Evolutionary conservation across 2,888 invertebrate species (phyloP), one percentile per base, ranked within the genome.

Genomic region (Laothoe populi): DNA sequence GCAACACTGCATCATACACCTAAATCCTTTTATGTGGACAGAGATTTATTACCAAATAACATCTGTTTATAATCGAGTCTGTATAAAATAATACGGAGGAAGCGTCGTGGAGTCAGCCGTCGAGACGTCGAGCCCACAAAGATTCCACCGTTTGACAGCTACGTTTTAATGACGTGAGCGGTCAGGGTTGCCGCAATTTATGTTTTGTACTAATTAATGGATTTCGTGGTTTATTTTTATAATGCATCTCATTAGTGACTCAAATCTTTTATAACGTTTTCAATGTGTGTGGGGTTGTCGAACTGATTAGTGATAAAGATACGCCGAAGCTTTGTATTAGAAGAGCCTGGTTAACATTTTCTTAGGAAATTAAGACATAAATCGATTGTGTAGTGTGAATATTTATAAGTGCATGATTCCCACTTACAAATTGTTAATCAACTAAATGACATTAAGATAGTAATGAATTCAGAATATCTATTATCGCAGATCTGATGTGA

Each of bases 21-120:
- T 67, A 71, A 69, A 70, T 70, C 70, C 72, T 74, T 67, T 70
- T 67, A 76, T 65, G 64, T 69, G 71, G 83, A 86, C 83, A 79
- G 82, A 83, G 90, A 91, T 91, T 90, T 90, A 90, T 87, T 70
- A 72, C 77, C 68, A 73, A 75, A 79, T 76, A 83, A 82, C 92
- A 92, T 89, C 83, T 92, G 92, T 82, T 90, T 87, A 86, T 87
- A 90, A 90, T 90, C 88, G 81, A 69, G 75, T 77, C 72, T 84
- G 85, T 87, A 85, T 87, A 70, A 66, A 64, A 71, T 71, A 64
- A 71, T 83, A 79, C 83, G 71, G 77, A 83, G 85, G 87, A 87
- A 86, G 81, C 75, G 75, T 59, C 70, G 71, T 70, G 66, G 44
- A 44, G 44, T 44, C 44, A 19, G 44, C 71, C 75, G 78, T 19